Conservation (phyloP, 2,888 invertebrate genomes). For the Cancer borealis region DNA sequence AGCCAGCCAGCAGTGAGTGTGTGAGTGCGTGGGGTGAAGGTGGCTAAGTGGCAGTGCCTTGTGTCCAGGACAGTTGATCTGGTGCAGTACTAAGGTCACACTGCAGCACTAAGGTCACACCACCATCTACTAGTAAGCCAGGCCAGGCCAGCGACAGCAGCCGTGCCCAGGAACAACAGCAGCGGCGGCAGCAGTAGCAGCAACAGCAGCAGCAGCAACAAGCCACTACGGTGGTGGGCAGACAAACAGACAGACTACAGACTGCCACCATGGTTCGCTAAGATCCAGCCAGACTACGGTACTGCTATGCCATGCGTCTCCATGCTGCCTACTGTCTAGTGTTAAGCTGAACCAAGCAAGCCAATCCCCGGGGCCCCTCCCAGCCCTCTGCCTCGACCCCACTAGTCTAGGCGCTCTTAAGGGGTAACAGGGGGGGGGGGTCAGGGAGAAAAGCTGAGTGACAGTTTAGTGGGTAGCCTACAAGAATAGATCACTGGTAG, state of each 20-base stretch:
- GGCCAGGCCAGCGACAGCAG: constrained; percentile 51
- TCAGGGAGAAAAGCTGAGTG: background rate
- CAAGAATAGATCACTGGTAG: background rate
- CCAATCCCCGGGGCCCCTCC: constrained; percentile 61
- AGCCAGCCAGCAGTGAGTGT: background rate
- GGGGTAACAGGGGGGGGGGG: constrained; percentile 45
- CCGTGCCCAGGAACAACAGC: constrained; percentile 11
- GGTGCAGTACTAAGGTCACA: constrained; percentile 22
- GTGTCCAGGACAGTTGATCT: background rate
- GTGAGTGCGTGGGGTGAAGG: constrained; percentile 35
- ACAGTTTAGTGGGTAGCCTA: constrained; percentile 41
- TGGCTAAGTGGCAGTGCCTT: constrained; percentile 35
- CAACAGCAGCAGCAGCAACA: constrained; percentile 51
- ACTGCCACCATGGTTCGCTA: background rate
- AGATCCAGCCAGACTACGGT: constrained; percentile 65
- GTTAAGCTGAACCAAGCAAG: constrained; percentile 70
- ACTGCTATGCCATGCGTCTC: constrained; percentile 66
- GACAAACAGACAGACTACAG: background rate
- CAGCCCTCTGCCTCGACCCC: constrained; percentile 59
- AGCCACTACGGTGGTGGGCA: constrained; percentile 60
- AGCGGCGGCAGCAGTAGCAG: background rate
- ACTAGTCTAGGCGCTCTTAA: constrained; percentile 62
- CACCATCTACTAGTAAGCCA: constrained; percentile 53
- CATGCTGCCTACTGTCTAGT: constrained; percentile 66
- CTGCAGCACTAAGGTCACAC: constrained; percentile 44